These are phyloP conservation scores for Ptilorrhoa leucosticta DNA, from an alignment of 2,113 vertebrate genomes.

Conservation along the genomic window DNA sequence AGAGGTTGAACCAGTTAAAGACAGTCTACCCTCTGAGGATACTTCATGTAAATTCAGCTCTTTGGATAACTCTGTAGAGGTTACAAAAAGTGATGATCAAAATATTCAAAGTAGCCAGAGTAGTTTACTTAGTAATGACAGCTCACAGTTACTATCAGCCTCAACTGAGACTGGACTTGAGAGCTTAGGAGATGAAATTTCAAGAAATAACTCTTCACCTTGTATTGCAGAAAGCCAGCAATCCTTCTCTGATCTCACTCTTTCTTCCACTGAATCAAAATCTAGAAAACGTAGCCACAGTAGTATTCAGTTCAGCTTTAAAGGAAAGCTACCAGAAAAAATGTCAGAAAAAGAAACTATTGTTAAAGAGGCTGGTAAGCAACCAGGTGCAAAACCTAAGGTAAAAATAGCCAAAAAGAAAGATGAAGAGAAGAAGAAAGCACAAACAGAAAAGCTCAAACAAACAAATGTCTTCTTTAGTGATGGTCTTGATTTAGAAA, in stretches of 20 bases:
- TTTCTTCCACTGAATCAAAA: conserved; percentile 73
- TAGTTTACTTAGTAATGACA: conserved; percentile 53
- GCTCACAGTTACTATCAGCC: conserved; percentile 61
- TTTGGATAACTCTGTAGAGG: conserved; percentile 29
- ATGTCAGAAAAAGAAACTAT: conserved; percentile 85
- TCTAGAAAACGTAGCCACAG: conserved; percentile 89
- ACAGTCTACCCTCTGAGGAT: conserved; percentile 75
- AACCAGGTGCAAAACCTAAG: conserved; percentile 93
- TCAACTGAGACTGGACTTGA: conserved; percentile 73
- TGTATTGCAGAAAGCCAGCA: conserved; percentile 85
- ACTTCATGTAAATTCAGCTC: conserved; percentile 57
- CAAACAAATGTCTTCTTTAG: conserved; percentile 92
- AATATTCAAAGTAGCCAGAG: conserved; percentile 54
- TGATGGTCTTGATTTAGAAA: conserved; percentile 95
- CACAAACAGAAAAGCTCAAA: conserved; percentile 82
- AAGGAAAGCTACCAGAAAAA: conserved; percentile 89
- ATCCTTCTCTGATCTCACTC: conserved; percentile 67
- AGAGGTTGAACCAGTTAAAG: conserved; percentile 62
- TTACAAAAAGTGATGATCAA: conserved; percentile 45
- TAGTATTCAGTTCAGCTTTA: conserved; percentile 93
- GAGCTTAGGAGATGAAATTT: conserved; percentile 82
- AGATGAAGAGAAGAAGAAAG: conserved; percentile 88
- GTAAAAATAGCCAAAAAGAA: conserved; percentile 89
- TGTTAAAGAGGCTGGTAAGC: conserved; percentile 77
- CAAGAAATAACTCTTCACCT: conserved; percentile 92